Evolutionary conservation across 2,797 vertebrate species (phyloP).

Genomic region (Phoeniculus purpureus): DNA sequence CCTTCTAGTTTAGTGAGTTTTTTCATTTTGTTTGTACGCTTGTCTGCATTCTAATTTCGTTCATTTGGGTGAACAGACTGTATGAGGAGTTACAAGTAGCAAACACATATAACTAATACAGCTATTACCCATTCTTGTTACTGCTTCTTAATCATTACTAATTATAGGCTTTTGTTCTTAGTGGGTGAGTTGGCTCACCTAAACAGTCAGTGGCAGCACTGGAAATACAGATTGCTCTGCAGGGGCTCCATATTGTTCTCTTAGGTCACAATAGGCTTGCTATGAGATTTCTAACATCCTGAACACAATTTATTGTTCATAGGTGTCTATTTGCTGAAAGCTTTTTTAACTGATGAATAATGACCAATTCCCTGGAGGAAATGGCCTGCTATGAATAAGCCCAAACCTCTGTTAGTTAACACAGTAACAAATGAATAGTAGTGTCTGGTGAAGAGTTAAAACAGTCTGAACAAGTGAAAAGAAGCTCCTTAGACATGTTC

Average conservation of each 20-base stretch:
- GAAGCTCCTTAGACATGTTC: neutral
- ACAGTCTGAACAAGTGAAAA: neutral
- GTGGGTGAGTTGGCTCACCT: neutral
- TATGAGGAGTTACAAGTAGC: neutral
- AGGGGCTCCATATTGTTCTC: neutral
- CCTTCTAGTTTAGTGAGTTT: neutral
- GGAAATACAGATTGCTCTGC: neutral
- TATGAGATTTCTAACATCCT: neutral
- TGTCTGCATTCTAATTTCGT: neutral
- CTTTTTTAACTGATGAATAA: slow-evolving; percentile 21
- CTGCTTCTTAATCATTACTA: neutral
- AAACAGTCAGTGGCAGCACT: neutral
- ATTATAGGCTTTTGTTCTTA: neutral
- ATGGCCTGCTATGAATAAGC: neutral
- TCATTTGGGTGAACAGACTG: neutral
- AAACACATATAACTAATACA: neutral
- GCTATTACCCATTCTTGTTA: neutral
- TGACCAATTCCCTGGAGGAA: neutral
- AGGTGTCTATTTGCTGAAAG: neutral
- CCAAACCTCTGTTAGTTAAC: neutral
- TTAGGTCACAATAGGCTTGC: neutral
- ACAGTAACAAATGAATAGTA: neutral
- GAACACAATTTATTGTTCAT: neutral
- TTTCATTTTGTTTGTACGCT: neutral
- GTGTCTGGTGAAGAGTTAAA: neutral